Base-by-base conservation (phyloP, 2,113 vertebrate genomes). In the Zapornia atra region DNA sequence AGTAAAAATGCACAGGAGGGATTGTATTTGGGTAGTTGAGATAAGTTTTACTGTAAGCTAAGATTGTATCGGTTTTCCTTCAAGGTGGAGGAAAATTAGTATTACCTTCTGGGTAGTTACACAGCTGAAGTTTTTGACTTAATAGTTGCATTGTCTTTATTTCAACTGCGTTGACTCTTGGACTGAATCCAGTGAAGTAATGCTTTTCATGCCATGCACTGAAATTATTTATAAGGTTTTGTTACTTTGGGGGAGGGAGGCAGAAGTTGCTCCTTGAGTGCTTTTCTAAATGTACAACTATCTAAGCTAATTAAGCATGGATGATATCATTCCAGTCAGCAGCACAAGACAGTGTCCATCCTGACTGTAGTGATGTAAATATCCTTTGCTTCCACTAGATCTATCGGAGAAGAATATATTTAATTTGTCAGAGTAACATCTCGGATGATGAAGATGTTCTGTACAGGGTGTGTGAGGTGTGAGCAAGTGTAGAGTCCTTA, bases 321-420 rank as follows among this genome's bases (percentile, higher is more conserved):
- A 84, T 98, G 93, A 98, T 97, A 90, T 97, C 78, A 95, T 97
- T 97, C 83, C 94, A 97, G 82, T 97, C 95, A 96, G 96, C 96
- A 97, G 87, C 85, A 93, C 86, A 92, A 60, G 90, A 90, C 96
- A 94, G 94, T 54, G 90, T 92, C 96, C 94, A 90, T 97, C 95
- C 95, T 97, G 95, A 94, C 73, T 78, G 66, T 84, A 72, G 95
- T 95, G 93, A 97, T 88, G 44, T 90, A 88, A 90, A 88, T 60
- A 86, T 87, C 82, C 82, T 97, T 93, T 81, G 42, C 79, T 96
- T 88, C 76, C 65, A 20, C 93, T 94, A 94, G 75, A 85, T 92
- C 91, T 90, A 20, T 57, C 42, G 80, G 66, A 94, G 63, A 87
- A 59, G 82, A 81, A 24, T 91, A 51, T 57, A 56, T 94, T 63